Evolutionary conservation across 1,140 invertebrate genomes (phyloP), one percentile per base, ranked within the genome.

Genomic region (Zeugodacus cucurbitae): DNA sequence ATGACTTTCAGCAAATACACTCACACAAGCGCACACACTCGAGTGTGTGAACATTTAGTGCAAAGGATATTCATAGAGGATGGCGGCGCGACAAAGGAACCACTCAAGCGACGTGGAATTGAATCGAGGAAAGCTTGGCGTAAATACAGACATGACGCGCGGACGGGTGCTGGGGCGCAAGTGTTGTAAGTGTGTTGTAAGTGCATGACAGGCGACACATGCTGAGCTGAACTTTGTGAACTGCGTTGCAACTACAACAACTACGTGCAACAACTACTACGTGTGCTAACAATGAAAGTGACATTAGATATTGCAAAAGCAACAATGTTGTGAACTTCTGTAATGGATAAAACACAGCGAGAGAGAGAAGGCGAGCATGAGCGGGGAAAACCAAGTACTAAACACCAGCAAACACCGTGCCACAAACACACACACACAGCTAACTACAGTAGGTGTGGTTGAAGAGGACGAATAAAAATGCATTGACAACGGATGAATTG

Each of bases 181-280:
- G 74, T 82, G 74, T 82, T 14, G 41, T 82, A 82, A 82, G 41
- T 82, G 74, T 78, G 74, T 82, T 82, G 74, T 82, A 82, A 82
- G 74, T 82, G 74, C 74, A 82, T 82, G 74, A 82, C 74, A 82
- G 74, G 41, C 74, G 74, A 82, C 74, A 82, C 74, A 82, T 82
- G 41, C 74, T 82, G 74, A 54, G 74, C 26, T 82, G 41, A 82
- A 82, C 74, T 82, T 82, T 54, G n/a, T 82, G 74, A 82, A 82
- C 74, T 82, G 41, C 22, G 44, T 34, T 82, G 74, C 41, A 82
- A 82, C 74, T 82, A 41, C 41, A 82, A 82, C 74, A 82, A 82
- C 37, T 37, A 82, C 74, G 74, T n/a, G 74, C 41, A 59, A 59
- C 58, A 26, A 54, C 48, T 7, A 54, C 22, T 8, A 26, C n/a